These are phyloP conservation scores for Neodontobutis hainanensis DNA, from an alignment of 2,113 vertebrate species.

Conservation along the genomic window DNA sequence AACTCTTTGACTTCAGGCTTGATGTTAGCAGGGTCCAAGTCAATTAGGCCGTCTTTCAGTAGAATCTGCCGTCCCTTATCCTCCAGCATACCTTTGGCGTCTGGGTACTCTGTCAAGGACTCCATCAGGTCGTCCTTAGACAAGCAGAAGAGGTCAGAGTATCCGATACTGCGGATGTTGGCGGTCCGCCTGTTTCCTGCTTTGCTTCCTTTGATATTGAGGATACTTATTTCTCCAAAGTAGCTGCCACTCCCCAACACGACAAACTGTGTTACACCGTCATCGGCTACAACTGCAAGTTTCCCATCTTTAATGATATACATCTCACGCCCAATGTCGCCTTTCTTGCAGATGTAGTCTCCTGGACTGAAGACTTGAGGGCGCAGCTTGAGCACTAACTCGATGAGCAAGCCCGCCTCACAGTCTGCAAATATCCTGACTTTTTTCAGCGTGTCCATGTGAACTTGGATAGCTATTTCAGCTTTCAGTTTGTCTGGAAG, in stretches of 20 bases:
- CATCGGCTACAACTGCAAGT: constrained; percentile 95
- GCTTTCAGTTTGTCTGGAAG: constrained; percentile 96
- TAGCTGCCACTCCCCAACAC: constrained; percentile 95
- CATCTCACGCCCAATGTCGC: constrained; percentile 98
- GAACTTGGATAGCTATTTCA: constrained; percentile 95
- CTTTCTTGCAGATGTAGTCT: constrained; percentile 97
- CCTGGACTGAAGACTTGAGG: constrained; percentile 95
- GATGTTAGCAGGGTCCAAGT: constrained; percentile 85
- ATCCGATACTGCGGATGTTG: constrained; percentile 95
- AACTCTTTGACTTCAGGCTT: constrained; percentile 87
- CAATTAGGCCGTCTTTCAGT: constrained; percentile 92
- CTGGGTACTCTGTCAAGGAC: constrained; percentile 92
- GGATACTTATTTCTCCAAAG: constrained; percentile 97
- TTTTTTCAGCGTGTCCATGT: constrained; percentile 93
- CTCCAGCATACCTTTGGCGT: constrained; percentile 93
- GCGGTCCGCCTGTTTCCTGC: constrained; percentile 95
- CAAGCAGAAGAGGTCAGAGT: constrained; percentile 94
- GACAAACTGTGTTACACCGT: constrained; percentile 94
- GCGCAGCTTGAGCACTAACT: constrained; percentile 91
- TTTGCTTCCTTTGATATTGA: constrained; percentile 98
- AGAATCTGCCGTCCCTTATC: constrained; percentile 95
- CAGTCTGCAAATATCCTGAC: constrained; percentile 97
- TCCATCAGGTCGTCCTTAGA: constrained; percentile 98
- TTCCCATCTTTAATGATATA: constrained; percentile 99
- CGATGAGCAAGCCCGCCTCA: constrained; percentile 92